Evolutionary conservation across 2,113 vertebrate species (phyloP).

Genomic region (Castor canadensis): DNA sequence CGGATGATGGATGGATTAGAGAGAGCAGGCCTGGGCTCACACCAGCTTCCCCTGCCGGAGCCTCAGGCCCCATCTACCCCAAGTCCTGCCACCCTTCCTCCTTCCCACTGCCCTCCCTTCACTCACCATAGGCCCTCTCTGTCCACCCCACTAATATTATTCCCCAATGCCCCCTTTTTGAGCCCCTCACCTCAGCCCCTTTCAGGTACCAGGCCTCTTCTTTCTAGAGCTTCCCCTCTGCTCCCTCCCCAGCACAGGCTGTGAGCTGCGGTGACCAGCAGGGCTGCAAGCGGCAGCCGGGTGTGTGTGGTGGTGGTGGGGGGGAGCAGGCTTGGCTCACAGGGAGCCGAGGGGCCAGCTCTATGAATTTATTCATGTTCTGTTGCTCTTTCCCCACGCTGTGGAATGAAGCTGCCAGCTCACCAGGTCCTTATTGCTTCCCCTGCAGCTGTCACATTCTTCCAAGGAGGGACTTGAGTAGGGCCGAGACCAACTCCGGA

Average conservation of each 20-base stretch:
- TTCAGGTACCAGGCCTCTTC: slow-evolving; percentile 16
- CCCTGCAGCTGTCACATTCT: slow-evolving; percentile 74
- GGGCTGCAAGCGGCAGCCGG: slow-evolving; percentile 62
- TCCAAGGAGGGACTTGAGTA: slow-evolving; percentile 32
- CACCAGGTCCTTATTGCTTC: slow-evolving; percentile 72
- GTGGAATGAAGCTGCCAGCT: slow-evolving; percentile 79
- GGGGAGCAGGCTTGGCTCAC: slow-evolving; percentile 67
- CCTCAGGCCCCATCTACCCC: not conserved
- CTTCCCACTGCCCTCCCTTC: not conserved
- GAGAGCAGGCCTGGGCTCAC: slow-evolving; percentile 31
- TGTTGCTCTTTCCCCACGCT: slow-evolving; percentile 75
- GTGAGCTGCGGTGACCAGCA: slow-evolving; percentile 63
- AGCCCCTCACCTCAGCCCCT: slow-evolving; percentile 46
- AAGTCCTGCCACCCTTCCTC: not conserved
- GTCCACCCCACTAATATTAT: not conserved
- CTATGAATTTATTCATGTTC: slow-evolving; percentile 85
- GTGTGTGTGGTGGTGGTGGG: slow-evolving; percentile 28
- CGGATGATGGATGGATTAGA: slow-evolving; percentile 78
- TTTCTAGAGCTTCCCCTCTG: slow-evolving; percentile 32
- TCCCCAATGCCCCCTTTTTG: not conserved
- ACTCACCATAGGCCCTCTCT: not conserved
- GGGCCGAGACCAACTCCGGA: not conserved
- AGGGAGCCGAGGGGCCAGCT: slow-evolving; percentile 73
- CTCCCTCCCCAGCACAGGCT: slow-evolving; percentile 5
- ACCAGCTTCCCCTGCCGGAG: not conserved